Conservation (phyloP, 1,140 invertebrate genomes). For the Lepidurus apus region DNA sequence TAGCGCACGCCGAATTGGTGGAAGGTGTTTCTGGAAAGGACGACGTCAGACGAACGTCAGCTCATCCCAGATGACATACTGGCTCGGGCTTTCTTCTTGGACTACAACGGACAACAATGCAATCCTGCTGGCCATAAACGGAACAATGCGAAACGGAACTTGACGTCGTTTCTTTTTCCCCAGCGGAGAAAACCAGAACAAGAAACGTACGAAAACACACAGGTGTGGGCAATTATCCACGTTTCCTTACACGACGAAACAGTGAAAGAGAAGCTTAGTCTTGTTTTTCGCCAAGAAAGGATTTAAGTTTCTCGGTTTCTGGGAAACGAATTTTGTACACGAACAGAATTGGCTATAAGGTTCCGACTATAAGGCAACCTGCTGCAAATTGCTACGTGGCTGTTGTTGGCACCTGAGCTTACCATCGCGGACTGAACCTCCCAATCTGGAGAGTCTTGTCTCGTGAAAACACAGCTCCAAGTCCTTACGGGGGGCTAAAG, state of each 20-base stretch:
- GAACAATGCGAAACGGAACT: not conserved
- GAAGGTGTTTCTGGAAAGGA: not conserved
- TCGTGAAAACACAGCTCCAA: not conserved
- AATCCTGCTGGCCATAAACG: not conserved
- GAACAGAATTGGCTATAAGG: not conserved
- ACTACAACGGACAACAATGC: not conserved
- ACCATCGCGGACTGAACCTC: not conserved
- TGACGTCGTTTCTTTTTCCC: not conserved
- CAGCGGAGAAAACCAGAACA: not conserved
- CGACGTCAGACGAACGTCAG: not conserved
- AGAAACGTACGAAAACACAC: not conserved
- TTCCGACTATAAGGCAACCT: not conserved
- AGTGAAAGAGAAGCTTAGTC: not conserved
- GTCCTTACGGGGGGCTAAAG: not conserved
- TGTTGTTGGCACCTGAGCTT: not conserved
- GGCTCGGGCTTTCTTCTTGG: not conserved
- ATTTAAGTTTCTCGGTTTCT: no score
- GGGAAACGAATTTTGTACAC: no score
- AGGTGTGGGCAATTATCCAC: constrained; percentile 4
- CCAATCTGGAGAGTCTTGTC: not conserved
- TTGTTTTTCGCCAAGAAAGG: not conserved
- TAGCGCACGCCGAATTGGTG: not conserved
- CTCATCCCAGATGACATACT: constrained; percentile 6
- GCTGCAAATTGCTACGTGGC: no score
- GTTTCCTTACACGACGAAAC: not conserved